Conservation (phyloP, 1,140 invertebrate genomes). For the Diabrotica undecimpunctata region DNA sequence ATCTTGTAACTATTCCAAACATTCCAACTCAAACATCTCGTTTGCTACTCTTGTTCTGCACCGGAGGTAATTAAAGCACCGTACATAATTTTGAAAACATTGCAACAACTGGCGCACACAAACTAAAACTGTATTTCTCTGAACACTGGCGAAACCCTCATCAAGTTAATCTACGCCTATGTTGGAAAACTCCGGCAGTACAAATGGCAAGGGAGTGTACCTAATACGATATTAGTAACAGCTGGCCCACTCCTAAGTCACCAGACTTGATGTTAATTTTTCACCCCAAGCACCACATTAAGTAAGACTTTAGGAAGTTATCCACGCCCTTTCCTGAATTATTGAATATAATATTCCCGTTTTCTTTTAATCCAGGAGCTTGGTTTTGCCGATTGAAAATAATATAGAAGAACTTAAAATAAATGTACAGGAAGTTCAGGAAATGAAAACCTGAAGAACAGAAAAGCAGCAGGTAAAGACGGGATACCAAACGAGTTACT, state of each 20-base stretch:
- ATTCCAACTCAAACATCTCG: no score
- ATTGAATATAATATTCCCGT: conserved; percentile 1
- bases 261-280: conserved; percentile 2
- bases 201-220: not conserved
- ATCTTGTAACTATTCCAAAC: no score
- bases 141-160: not conserved
- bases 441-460: no score
- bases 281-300: conserved; percentile 1
- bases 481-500: no score
- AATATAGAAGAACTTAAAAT: no score
- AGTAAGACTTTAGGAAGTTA: conserved; percentile 2
- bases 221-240: conserved; percentile 2
- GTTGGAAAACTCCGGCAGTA: not conserved
- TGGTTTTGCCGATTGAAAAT: not conserved
- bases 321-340: conserved; percentile 1
- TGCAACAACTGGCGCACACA: not conserved
- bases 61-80: not conserved
- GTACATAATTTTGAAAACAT: not conserved
- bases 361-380: not conserved
- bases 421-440: no score
- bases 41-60: no score
- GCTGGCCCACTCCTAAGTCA: conserved; percentile 1
- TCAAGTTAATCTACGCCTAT: conserved; percentile 2
- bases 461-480: no score
- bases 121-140: not conserved